phyloP scores from a whole-genome alignment of 2,888 invertebrate species.

The Ectemnius lituratus region DNA sequence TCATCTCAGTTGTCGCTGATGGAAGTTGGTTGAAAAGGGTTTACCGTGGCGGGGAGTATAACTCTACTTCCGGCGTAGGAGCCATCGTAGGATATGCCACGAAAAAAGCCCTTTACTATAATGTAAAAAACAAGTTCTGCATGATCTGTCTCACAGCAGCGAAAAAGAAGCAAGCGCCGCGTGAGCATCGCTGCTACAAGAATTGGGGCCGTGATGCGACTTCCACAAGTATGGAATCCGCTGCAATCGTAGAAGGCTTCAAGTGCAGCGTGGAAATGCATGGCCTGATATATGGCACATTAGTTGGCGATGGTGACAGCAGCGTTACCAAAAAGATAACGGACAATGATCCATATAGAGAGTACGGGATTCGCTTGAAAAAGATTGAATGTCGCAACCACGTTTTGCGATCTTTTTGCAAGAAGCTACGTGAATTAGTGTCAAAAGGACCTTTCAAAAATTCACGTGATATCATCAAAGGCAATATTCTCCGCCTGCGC shows the following conservation, averaged over 20 bases:
- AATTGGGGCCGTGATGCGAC: slow-evolving; percentile 53
- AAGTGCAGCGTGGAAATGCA: slow-evolving; percentile 44
- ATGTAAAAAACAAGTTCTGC: slow-evolving; percentile 1
- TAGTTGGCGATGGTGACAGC: slow-evolving; percentile 62
- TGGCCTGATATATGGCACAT: slow-evolving; percentile 28
- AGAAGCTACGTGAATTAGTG: slow-evolving; percentile 29
- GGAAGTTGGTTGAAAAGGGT: slow-evolving; percentile 54
- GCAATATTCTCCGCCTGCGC: no score
- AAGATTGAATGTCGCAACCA: slow-evolving; percentile 28
- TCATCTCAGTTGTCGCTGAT: slow-evolving; percentile 45
- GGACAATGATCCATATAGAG: slow-evolving; percentile 1
- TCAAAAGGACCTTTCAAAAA: slow-evolving; percentile 2
- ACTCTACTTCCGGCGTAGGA: slow-evolving; percentile 49
- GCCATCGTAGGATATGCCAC: slow-evolving; percentile 48
- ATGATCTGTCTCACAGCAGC: not conserved
- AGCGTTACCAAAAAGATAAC: slow-evolving; percentile 5
- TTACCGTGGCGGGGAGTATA: slow-evolving; percentile 38
- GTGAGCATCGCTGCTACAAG: slow-evolving; percentile 44
- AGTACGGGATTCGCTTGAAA: not conserved
- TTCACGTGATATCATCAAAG: not conserved
- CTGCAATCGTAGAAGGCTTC: slow-evolving; percentile 54
- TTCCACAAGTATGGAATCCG: slow-evolving; percentile 29
- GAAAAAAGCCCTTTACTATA: slow-evolving; percentile 5
- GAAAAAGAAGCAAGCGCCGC: no score
- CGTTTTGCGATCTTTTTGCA: slow-evolving; percentile 30